These are phyloP conservation scores for Syngnathus rostellatus DNA, from an alignment of 2,797 vertebrate species.

Conservation along the genomic window DNA sequence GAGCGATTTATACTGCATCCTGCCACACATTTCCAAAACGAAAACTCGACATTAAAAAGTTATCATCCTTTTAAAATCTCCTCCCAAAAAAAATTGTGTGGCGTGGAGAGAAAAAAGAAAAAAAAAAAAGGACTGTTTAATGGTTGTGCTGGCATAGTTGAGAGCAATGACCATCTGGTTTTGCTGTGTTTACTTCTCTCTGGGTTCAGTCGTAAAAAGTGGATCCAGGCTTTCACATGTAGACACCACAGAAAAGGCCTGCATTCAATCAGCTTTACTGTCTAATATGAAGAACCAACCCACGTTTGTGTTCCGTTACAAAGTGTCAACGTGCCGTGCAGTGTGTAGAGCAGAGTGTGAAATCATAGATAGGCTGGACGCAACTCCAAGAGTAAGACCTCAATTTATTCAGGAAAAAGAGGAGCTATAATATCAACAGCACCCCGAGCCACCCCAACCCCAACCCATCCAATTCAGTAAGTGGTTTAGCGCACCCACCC, in stretches of 20 bases:
- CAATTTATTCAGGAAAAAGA: neutral
- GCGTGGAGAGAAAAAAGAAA: neutral
- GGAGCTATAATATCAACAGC: neutral
- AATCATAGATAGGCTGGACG: neutral
- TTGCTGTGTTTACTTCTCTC: constrained; percentile 47
- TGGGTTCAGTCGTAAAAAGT: constrained; percentile 36
- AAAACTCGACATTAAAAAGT: neutral
- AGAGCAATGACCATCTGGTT: constrained; percentile 51
- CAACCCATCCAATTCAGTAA: neutral
- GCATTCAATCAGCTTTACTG: constrained; percentile 30
- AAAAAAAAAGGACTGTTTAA: constrained; percentile 16
- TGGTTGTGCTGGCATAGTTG: constrained; percentile 22
- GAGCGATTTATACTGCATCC: neutral
- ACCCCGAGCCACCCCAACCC: neutral
- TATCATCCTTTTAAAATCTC: neutral
- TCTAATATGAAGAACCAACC: constrained; percentile 3
- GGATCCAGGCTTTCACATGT: constrained; percentile 40
- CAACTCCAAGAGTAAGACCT: neutral
- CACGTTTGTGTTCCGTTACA: neutral
- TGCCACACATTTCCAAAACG: neutral
- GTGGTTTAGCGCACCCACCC: neutral
- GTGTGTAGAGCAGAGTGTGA: neutral
- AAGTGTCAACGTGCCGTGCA: neutral
- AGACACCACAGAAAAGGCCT: constrained; percentile 32
- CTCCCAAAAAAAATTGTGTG: neutral